phyloP scores from a whole-genome alignment of 2,113 vertebrate genomes.

The Nansenia antarctica region DNA sequence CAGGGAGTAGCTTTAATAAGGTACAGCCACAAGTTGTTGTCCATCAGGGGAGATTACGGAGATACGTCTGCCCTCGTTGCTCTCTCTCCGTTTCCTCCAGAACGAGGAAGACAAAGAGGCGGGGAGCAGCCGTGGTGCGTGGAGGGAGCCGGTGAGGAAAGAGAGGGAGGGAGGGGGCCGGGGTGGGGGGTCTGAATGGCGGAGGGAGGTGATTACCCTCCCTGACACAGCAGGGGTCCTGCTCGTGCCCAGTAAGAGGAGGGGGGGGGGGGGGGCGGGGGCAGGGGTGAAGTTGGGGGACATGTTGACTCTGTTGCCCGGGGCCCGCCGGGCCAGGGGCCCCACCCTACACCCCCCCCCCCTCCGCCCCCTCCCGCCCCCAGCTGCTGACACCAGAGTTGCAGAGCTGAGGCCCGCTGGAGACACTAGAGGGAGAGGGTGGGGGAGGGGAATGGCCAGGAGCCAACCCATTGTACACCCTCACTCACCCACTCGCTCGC shows the following conservation, averaged over 20 bases:
- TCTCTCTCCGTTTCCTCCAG: slow-evolving; percentile 30
- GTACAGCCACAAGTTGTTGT: background rate
- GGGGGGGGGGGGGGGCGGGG: background rate
- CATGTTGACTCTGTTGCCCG: background rate
- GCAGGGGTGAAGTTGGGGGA: background rate
- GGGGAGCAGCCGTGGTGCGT: slow-evolving; percentile 27
- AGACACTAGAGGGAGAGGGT: slow-evolving; percentile 59
- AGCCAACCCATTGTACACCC: slow-evolving; percentile 75
- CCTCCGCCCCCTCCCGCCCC: no score
- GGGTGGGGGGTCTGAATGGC: slow-evolving; percentile 11
- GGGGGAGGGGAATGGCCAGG: slow-evolving; percentile 73
- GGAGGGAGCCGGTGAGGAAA: background rate
- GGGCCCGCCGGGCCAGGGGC: no score
- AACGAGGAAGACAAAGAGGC: slow-evolving; percentile 54
- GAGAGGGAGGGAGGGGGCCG: no score
- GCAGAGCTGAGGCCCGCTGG: slow-evolving; percentile 61
- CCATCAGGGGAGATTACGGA: background rate
- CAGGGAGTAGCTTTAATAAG: no score
- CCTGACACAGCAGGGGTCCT: slow-evolving; percentile 21
- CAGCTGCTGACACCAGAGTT: slow-evolving; percentile 67
- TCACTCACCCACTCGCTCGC: slow-evolving; percentile 46
- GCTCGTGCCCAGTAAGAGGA: background rate
- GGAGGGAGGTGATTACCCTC: background rate
- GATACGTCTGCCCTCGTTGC: background rate
- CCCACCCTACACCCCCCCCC: no score